A percentile compares a stretch with the other conserved stretches of the same genome.
phyloP scores from a whole-genome alignment of 1,140 invertebrate species.

The Drosophila subpulchrella region DNA sequence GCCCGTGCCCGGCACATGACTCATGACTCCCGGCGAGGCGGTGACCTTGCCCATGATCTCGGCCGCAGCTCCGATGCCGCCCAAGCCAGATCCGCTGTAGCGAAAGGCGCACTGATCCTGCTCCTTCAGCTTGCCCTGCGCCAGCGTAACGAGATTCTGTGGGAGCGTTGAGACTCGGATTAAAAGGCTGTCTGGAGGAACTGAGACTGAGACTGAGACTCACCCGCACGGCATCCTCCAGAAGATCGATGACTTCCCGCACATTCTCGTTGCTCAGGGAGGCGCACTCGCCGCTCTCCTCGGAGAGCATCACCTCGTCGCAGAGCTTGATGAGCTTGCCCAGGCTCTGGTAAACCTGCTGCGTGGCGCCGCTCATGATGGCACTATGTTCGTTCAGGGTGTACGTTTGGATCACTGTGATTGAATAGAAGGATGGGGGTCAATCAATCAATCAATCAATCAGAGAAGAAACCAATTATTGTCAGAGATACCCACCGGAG shows the following conservation, averaged over 20 bases:
- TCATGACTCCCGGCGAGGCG: constrained; percentile 15
- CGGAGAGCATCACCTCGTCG: constrained; percentile 92
- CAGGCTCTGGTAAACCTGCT: constrained; percentile 93
- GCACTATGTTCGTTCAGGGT: constrained; percentile 89
- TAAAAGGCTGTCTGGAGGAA: neutral
- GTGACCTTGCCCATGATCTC: constrained; percentile 70
- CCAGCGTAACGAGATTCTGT: constrained; percentile 88
- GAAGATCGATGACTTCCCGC: constrained; percentile 90
- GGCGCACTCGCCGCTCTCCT: constrained; percentile 86
- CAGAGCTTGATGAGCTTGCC: constrained; percentile 95
- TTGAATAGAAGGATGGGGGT: neutral
- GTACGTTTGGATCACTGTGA: constrained; percentile 86
- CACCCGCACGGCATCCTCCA: constrained; percentile 92
- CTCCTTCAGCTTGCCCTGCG: constrained; percentile 88
- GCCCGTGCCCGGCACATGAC: constrained; percentile 7
- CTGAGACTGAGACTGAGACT: neutral
- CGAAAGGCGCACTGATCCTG: constrained; percentile 83
- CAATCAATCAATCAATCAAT: neutral
- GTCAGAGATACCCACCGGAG: constrained; percentile 85
- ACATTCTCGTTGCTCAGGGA: constrained; percentile 90
- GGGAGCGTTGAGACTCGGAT: neutral
- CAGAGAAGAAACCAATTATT: no score
- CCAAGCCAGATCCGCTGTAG: constrained; percentile 51
- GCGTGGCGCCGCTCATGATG: constrained; percentile 89
- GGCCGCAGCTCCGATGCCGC: constrained; percentile 69